Conservation (phyloP, 2,888 invertebrate genomes). For the Lycocerus yunnanus region DNA sequence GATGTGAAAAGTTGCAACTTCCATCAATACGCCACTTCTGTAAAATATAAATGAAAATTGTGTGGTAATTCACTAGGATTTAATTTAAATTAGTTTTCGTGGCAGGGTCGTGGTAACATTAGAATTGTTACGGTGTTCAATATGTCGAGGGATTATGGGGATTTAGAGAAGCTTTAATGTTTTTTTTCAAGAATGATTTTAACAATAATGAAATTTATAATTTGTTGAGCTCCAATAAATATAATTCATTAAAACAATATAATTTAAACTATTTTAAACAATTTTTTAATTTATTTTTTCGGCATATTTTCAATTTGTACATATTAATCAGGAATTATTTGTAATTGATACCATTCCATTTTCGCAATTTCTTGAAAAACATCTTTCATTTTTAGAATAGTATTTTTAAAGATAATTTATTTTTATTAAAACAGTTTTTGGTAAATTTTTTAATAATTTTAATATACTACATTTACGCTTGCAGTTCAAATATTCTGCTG, state of each 20-base stretch:
- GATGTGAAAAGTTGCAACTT: background rate
- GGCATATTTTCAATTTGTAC: too few relatives aligned
- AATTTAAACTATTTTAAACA: too few relatives aligned
- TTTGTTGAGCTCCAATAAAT: conserved; percentile 5
- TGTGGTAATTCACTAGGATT: conserved; percentile 74
- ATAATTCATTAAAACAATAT: background rate
- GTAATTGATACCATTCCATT: too few relatives aligned
- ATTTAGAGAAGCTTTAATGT: conserved; percentile 35
- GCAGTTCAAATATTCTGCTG: background rate
- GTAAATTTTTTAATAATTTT: too few relatives aligned
- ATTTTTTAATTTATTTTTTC: too few relatives aligned
- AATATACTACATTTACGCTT: too few relatives aligned
- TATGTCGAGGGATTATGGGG: conserved; percentile 40
- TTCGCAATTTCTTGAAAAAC: too few relatives aligned
- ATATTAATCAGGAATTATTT: too few relatives aligned
- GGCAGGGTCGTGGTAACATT: conserved; percentile 49
- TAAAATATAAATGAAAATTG: conserved; percentile 34
- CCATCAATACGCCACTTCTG: conserved; percentile 33
- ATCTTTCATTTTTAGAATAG: too few relatives aligned
- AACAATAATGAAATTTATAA: conserved; percentile 32
- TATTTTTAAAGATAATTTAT: background rate
- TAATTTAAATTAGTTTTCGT: conserved; percentile 74
- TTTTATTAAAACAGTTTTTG: background rate
- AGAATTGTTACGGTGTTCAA: conserved; percentile 49
- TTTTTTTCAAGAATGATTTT: conserved; percentile 29